These are phyloP conservation scores for Drosophila melanica DNA, from an alignment of 1,140 invertebrate species.

Conservation along the genomic window DNA sequence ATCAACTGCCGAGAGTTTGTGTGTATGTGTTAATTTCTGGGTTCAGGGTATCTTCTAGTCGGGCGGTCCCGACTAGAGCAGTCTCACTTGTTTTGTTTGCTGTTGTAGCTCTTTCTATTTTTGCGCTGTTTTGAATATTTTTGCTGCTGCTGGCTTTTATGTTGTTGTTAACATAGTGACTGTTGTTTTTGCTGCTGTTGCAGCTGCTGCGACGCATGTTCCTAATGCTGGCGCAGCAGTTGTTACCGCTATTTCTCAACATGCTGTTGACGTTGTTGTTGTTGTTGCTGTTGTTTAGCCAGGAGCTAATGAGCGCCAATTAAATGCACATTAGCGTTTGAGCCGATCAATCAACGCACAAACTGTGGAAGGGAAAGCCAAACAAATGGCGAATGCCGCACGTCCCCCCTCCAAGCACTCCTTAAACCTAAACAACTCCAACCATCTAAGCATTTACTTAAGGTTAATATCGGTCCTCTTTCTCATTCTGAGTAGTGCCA, in stretches of 20 bases:
- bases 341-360: constrained; percentile 65
- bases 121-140: background rate
- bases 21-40: too few species aligned
- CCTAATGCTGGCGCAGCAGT: background rate
- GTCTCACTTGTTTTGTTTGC: too few species aligned
- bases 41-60: too few species aligned
- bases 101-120: background rate
- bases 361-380: background rate
- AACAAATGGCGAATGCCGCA: background rate
- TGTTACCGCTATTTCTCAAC: background rate
- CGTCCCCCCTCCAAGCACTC: too few species aligned
- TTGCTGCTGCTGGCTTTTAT: background rate
- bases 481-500: background rate
- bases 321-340: constrained; percentile 68
- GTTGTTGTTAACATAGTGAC: background rate
- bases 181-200: background rate
- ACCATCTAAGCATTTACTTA: constrained; percentile 5
- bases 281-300: constrained; percentile 16
- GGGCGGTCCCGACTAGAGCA: too few species aligned
- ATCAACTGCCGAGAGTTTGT: too few species aligned
- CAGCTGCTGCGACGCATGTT: background rate
- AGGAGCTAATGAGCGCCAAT: constrained; percentile 66
- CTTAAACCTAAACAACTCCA: too few species aligned
- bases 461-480: constrained; percentile 1
- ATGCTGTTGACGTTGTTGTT: background rate